Base-by-base conservation (phyloP, 2,797 vertebrate genomes). In the Cuniculus paca region DNA sequence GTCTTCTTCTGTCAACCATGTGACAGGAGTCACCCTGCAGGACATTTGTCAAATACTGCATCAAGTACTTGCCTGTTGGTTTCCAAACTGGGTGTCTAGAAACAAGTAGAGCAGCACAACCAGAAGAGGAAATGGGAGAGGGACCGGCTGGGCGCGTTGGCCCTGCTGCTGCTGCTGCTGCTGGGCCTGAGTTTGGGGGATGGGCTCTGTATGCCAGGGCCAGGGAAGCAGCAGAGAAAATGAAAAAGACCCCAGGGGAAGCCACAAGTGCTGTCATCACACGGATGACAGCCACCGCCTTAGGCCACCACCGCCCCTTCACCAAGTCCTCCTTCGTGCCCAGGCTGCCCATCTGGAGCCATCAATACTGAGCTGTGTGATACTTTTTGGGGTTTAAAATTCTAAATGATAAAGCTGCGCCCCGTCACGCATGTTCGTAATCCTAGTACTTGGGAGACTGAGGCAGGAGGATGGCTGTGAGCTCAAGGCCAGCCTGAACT, bases 41-140 rank as follows among this genome's bases (percentile, higher is more conserved):
- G 92, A 84, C 20, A 82, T 95, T 96, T 94, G 91, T 75, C n/a
- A n/a, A n/a, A 28, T 92, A 92, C 36, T 14, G n/a, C 80, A 88
- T 70, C 92, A n/a, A 45, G 70, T 34, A 60, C 80, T 17, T 3
- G 1, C 0, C 86, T 79, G 20, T 89, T 92, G 72, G 42, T 87
- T 97, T 89, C 82, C 79, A 85, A 96, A 88, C 81, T 54, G 2
- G 22, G 19, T 1, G 7, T 91, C 87, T 28, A 42, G 60, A 79
- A 26, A 74, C 39, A 92, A 70, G 54, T 8, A 81, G 81, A 87
- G 95, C 81, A 36, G 80, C 10, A 56, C 89, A 88, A 74, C 54
- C 72, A 14, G 6, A 20, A 75, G 72, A 74, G 39, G 72, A 31
- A 45, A 0, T 20, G 13, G 3, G 22, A 80, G 68, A n/a, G 70